Percentiles rank a stretch among this genome's conserved stretches.
phyloP scores from a whole-genome alignment of 2,113 vertebrate species.

The Pteropus alecto region DNA sequence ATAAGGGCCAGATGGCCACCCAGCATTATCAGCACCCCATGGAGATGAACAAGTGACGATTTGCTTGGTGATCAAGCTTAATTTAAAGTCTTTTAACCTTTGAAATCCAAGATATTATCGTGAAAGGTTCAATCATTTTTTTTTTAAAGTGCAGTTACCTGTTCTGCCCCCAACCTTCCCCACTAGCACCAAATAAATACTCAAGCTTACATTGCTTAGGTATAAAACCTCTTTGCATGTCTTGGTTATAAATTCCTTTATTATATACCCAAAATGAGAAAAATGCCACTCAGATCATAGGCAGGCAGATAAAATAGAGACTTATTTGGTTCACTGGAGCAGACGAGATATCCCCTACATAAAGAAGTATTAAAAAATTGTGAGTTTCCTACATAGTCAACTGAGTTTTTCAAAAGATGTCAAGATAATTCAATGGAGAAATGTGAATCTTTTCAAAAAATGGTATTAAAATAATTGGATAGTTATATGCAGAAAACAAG shows the following conservation, averaged over 20 bases:
- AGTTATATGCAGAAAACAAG: not conserved
- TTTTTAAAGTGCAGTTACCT: not conserved
- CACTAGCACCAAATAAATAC: not conserved
- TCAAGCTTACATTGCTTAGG: not conserved
- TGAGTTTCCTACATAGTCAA: not conserved
- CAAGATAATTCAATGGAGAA: not conserved
- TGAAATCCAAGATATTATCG: constrained; percentile 57
- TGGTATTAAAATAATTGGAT: not conserved
- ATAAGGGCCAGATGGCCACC: constrained; percentile 78
- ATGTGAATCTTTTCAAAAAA: not conserved
- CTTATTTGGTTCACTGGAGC: not conserved
- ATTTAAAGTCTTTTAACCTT: constrained; percentile 80
- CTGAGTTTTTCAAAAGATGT: not conserved
- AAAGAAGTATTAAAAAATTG: not conserved
- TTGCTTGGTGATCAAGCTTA: constrained; percentile 77
- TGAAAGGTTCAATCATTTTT: constrained; percentile 26
- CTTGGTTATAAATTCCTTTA: not conserved
- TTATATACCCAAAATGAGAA: not conserved
- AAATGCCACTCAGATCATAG: not conserved
- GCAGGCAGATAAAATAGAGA: not conserved
- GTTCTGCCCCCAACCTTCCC: not conserved
- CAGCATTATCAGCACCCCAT: constrained; percentile 70
- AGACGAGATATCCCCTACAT: not conserved
- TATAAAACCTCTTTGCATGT: not conserved
- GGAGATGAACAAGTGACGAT: constrained; percentile 79